Percentiles rank a stretch among this genome's conserved stretches.
Evolutionary conservation across 1,140 invertebrate species (phyloP).

Genomic region (Drosophila lowei): DNA sequence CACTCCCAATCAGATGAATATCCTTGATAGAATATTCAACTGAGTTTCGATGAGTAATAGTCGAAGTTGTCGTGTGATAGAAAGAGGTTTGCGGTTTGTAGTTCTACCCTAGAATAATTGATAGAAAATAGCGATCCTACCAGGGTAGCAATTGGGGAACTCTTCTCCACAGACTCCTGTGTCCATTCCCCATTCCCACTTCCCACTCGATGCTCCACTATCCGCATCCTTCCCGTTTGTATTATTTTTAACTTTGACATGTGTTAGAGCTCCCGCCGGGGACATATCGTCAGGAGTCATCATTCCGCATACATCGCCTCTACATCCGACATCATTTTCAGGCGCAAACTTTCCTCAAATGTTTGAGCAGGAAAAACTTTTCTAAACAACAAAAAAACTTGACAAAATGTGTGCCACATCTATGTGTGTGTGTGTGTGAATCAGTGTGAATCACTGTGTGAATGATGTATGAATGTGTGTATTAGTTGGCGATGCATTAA

Average conservation of each 20-base stretch:
- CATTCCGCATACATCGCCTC: constrained; percentile 42
- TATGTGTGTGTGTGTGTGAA: constrained; percentile 13
- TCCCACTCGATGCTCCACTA: not conserved
- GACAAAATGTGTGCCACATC: constrained; percentile 61
- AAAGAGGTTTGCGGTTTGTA: too few species aligned
- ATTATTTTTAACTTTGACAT: constrained; percentile 80
- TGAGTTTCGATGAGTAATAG: too few species aligned
- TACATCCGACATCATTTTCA: constrained; percentile 39
- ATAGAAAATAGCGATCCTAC: too few species aligned
- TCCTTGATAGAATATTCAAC: too few species aligned
- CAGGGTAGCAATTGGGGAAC: too few species aligned
- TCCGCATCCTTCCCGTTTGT: constrained; percentile 21
- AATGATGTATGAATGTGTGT: constrained; percentile 28
- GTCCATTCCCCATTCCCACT: constrained; percentile 30
- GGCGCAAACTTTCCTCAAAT: constrained; percentile 40
- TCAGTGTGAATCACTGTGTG: constrained; percentile 21
- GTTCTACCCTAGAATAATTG: too few species aligned
- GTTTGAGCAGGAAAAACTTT: constrained; percentile 51
- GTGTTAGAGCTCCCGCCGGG: constrained; percentile 66
- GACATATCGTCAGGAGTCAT: constrained; percentile 66
- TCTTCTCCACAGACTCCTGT: not conserved
- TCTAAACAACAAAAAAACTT: constrained; percentile 47
- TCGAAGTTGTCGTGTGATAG: too few species aligned
- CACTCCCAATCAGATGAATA: too few species aligned
- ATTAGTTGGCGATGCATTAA: constrained; percentile 62